A percentile compares a stretch with the other conserved stretches of the same genome.
phyloP scores from a whole-genome alignment of 2,888 invertebrate species.

The Amiota communis region DNA sequence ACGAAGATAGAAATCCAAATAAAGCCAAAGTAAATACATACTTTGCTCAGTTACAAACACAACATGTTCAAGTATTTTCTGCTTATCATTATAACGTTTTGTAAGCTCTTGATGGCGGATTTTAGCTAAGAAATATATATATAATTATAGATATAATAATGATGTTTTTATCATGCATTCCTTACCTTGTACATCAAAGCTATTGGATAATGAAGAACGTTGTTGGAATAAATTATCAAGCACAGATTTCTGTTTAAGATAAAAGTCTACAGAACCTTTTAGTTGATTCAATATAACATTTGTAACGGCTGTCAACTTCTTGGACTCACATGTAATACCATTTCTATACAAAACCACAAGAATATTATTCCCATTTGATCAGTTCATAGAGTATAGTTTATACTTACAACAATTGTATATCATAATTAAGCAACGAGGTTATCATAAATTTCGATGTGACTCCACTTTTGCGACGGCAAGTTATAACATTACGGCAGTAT shows the following conservation, averaged over 20 bases:
- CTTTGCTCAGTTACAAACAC: constrained; percentile 81
- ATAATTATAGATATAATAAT: too few species aligned
- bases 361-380: too few species aligned
- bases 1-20: constrained; percentile 82
- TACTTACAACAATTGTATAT: constrained; percentile 51
- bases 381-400: background rate
- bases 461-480: constrained; percentile 74
- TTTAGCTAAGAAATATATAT: constrained; percentile 62
- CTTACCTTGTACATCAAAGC: constrained; percentile 49
- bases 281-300: constrained; percentile 76
- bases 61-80: constrained; percentile 77
- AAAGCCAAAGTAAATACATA: constrained; percentile 84
- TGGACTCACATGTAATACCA: constrained; percentile 48
- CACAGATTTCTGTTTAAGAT: constrained; percentile 75
- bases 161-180: background rate
- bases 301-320: constrained; percentile 73
- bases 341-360: constrained; percentile 34
- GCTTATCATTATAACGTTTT: constrained; percentile 76
- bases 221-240: constrained; percentile 73
- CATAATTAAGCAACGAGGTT: constrained; percentile 47
- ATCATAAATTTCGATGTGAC: constrained; percentile 52
- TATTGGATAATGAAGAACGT: constrained; percentile 50
- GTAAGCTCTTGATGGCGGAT: constrained; percentile 71
- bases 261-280: constrained; percentile 76
- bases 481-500: constrained; percentile 80